phyloP scores from a whole-genome alignment of 2,888 invertebrate species.

The Drosophila recens region DNA sequence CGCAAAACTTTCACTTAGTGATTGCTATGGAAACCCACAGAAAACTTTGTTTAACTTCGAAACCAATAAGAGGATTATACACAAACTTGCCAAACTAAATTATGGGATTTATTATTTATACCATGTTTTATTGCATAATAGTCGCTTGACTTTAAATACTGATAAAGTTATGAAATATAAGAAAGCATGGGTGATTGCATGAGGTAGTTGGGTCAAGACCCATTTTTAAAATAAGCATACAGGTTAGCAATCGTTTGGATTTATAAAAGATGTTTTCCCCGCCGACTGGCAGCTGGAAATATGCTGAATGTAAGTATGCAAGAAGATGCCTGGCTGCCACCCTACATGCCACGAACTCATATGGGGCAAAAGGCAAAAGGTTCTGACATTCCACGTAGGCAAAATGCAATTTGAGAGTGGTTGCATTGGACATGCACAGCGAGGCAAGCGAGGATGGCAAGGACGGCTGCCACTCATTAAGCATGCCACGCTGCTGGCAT shows the following conservation, averaged over 20 bases:
- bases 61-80: conserved; percentile 32
- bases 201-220: not conserved
- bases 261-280: not conserved
- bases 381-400: conserved; percentile 5
- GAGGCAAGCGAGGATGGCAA: not conserved
- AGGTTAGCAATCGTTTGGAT: conserved; percentile 2
- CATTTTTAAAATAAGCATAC: not conserved
- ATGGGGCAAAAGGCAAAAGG: conserved; percentile 4
- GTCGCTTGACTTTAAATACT: not conserved
- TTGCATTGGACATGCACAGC: conserved; percentile 28
- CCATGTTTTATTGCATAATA: not conserved
- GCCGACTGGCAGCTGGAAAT: conserved; percentile 1
- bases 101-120: conserved; percentile 5
- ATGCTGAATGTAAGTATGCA: conserved; percentile 2
- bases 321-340: conserved; percentile 4
- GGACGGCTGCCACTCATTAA: conserved; percentile 41
- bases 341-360: conserved; percentile 1
- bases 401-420: conserved; percentile 37
- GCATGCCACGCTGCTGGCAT: conserved; percentile 37
- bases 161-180: not conserved
- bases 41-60: conserved; percentile 27
- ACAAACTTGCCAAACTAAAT: conserved; percentile 2
- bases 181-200: not conserved
- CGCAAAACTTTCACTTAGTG: conserved; percentile 35
- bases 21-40: conserved; percentile 21